Evolutionary conservation across 2,113 vertebrate species (phyloP).

Genomic region (Chinchilla lanigera): DNA sequence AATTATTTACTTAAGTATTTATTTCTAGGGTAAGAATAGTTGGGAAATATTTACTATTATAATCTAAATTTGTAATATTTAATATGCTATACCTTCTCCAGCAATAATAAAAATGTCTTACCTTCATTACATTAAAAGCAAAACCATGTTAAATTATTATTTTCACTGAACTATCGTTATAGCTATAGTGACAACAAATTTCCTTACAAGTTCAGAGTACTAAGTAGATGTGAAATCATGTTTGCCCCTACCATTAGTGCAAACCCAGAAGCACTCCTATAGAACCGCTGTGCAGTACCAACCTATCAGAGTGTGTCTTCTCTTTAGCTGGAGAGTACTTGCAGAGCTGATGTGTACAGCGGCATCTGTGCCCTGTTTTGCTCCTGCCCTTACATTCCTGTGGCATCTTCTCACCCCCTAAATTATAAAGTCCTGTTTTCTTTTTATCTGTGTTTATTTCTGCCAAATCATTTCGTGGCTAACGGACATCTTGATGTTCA

Average conservation of each 20-base stretch:
- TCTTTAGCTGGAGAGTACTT: neutral
- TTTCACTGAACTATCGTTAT: neutral
- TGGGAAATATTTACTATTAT: neutral
- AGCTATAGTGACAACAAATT: neutral
- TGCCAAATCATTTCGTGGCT: neutral
- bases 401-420: neutral
- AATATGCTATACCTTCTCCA: neutral
- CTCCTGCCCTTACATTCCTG: neutral
- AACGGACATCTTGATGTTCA: neutral
- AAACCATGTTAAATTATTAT: neutral
- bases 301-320: neutral
- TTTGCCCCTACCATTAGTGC: neutral
- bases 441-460: neutral
- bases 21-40: constrained; percentile 6
- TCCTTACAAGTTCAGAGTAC: neutral
- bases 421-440: neutral
- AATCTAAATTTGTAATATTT: neutral
- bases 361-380: neutral
- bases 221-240: neutral
- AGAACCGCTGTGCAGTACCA: neutral
- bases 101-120: neutral
- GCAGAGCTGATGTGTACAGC: neutral
- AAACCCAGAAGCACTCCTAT: neutral
- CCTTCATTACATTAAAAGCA: neutral
- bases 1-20: neutral